phyloP scores from a whole-genome alignment of 2,888 invertebrate species.

The Drosophila mettleri region DNA sequence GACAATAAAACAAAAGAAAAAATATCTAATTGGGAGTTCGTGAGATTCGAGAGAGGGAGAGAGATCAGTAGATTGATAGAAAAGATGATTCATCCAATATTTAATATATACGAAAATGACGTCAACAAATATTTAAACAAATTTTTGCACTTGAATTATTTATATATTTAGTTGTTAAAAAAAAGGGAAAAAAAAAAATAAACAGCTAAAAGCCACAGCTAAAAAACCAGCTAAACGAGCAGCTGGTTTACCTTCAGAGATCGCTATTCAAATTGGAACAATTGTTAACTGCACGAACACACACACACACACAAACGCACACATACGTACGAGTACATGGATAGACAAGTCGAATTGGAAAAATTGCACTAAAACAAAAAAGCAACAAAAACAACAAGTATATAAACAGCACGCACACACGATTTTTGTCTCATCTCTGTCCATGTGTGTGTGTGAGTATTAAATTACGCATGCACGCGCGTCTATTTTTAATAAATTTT shows the following conservation, averaged over 20 bases:
- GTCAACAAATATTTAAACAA: conserved; percentile 42
- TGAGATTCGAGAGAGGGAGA: not conserved
- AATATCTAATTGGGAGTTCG: conserved; percentile 4
- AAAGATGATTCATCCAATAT: conserved; percentile 32
- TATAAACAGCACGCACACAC: conserved; percentile 33
- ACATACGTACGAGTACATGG: conserved; percentile 3
- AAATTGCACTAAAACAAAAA: conserved; percentile 47
- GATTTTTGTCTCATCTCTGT: conserved; percentile 13
- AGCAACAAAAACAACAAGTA: conserved; percentile 6
- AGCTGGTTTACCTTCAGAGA: conserved; percentile 55
- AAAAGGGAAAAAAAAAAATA: conserved; percentile 21
- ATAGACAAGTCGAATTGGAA: conserved; percentile 24
- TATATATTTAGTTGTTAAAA: not conserved
- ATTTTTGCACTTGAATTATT: conserved; percentile 62
- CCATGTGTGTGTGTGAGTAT: conserved; percentile 25
- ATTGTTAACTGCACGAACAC: conserved; percentile 29
- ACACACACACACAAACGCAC: conserved; percentile 7
- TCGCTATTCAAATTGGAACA: conserved; percentile 54
- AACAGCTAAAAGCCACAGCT: conserved; percentile 18
- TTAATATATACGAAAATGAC: conserved; percentile 27
- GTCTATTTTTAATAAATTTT: conserved; percentile 52
- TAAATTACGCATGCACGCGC: conserved; percentile 43
- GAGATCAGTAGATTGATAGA: conserved; percentile 17
- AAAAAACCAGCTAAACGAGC: conserved; percentile 43
- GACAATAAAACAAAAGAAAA: not conserved